A percentile compares a stretch with the other conserved stretches of the same genome.
phyloP scores from a whole-genome alignment of 2,113 vertebrate species.

The Oryzias melastigma region DNA sequence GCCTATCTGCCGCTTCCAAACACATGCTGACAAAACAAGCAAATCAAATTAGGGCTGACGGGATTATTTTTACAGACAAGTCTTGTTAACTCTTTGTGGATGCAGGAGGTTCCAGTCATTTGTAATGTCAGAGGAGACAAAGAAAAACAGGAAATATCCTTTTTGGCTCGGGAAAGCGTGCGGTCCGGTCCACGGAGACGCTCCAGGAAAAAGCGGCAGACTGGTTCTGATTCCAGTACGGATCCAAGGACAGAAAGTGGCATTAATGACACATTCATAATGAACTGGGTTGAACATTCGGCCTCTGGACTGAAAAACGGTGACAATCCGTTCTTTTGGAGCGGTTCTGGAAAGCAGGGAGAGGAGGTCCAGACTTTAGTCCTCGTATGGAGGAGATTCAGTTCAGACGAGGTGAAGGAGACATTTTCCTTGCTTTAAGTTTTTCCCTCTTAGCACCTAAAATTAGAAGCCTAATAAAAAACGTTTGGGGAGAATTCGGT shows the following conservation, averaged over 20 bases:
- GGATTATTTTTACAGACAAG: slow-evolving; percentile 36
- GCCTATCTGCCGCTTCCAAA: slow-evolving; percentile 44
- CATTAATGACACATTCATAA: slow-evolving; percentile 58
- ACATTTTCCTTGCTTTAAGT: not conserved
- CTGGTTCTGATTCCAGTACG: slow-evolving; percentile 28
- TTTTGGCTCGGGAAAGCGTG: not conserved
- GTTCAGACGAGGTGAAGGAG: slow-evolving; percentile 17
- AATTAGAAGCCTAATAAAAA: not conserved
- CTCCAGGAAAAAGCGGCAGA: slow-evolving; percentile 28
- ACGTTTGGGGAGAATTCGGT: slow-evolving; percentile 4
- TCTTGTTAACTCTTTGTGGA: slow-evolving; percentile 28
- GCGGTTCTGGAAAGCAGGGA: slow-evolving; percentile 18
- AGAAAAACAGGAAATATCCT: no score
- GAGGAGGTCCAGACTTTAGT: slow-evolving; percentile 25
- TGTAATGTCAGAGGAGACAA: no score
- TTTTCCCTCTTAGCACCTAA: not conserved
- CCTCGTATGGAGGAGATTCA: not conserved
- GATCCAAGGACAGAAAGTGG: slow-evolving; percentile 49
- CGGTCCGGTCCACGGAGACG: slow-evolving; percentile 6
- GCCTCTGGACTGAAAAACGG: no score
- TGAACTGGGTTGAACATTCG: slow-evolving; percentile 27
- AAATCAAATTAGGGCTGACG: slow-evolving; percentile 27
- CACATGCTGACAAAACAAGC: slow-evolving; percentile 33
- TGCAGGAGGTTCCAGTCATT: slow-evolving; percentile 2
- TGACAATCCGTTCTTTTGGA: not conserved